These are phyloP conservation scores for Mimumesa dahlbomi DNA, from an alignment of 2,888 invertebrate species.

Conservation along the genomic window DNA sequence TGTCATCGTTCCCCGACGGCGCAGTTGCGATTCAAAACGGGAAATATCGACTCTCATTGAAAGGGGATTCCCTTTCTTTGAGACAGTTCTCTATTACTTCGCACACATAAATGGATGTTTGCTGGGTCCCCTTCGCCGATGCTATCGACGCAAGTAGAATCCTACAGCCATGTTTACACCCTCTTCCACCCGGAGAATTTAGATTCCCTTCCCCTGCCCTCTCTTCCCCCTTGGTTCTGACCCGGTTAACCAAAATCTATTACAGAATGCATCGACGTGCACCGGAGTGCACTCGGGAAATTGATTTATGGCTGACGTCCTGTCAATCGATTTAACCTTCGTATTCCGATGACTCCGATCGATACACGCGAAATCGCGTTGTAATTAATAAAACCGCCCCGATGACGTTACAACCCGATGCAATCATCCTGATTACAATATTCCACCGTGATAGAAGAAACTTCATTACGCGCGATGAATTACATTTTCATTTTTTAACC, in stretches of 20 bases:
- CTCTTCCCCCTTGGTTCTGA: constrained; percentile 32
- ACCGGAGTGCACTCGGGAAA: constrained; percentile 37
- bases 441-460: too few relatives aligned
- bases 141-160: not conserved
- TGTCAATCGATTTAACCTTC: constrained; percentile 33
- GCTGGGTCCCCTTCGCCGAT: constrained; percentile 5
- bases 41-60: not conserved
- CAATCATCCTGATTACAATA: too few relatives aligned
- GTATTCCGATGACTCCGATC: constrained; percentile 28
- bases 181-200: not conserved
- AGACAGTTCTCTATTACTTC: constrained; percentile 7
- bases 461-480: too few relatives aligned
- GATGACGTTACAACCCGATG: too few relatives aligned
- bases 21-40: too few relatives aligned
- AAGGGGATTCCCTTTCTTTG: not conserved
- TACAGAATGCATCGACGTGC: constrained; percentile 47
- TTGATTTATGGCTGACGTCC: constrained; percentile 47
- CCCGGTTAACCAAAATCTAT: constrained; percentile 56
- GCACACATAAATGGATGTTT: constrained; percentile 18
- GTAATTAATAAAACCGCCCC: not conserved
- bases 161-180: constrained; percentile 20
- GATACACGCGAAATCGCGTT: constrained; percentile 36
- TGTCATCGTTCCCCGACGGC: too few relatives aligned
- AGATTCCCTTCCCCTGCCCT: too few relatives aligned
- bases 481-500: too few relatives aligned